phyloP scores from a whole-genome alignment of 2,113 vertebrate species.

The Misgurnus anguillicaudatus region DNA sequence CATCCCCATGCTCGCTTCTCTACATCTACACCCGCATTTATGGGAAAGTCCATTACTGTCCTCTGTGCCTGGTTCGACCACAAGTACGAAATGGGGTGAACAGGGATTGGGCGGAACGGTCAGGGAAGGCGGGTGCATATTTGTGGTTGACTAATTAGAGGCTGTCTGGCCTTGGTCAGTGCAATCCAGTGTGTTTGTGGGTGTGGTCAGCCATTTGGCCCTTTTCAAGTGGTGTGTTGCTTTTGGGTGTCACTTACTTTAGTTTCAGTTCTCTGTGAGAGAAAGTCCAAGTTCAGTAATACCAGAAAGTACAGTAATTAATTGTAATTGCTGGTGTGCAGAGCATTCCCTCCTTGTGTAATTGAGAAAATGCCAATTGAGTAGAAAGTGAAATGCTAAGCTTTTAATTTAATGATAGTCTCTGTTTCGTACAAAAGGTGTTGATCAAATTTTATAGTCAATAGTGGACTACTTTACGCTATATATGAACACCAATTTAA shows the following conservation, averaged over 20 bases:
- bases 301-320: neutral
- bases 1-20: neutral
- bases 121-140: conserved; percentile 33
- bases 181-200: conserved; percentile 43
- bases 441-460: neutral
- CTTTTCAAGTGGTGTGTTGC: conserved; percentile 32
- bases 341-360: neutral
- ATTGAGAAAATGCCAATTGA: neutral
- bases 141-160: conserved; percentile 51
- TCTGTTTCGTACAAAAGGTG: neutral
- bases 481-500: no score
- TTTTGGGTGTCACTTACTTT: conserved; percentile 40
- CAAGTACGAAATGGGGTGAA: conserved; percentile 15
- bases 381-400: neutral
- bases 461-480: no score
- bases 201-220: conserved; percentile 46
- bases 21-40: neutral
- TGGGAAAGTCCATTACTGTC: conserved; percentile 29
- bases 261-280: conserved; percentile 30
- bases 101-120: conserved; percentile 21
- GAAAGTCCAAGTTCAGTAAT: neutral
- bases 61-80: neutral
- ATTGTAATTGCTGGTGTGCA: neutral
- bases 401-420: neutral
- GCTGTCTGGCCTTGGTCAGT: conserved; percentile 38